phyloP scores from a whole-genome alignment of 2,797 vertebrate species.

The Neostethus bicornis region DNA sequence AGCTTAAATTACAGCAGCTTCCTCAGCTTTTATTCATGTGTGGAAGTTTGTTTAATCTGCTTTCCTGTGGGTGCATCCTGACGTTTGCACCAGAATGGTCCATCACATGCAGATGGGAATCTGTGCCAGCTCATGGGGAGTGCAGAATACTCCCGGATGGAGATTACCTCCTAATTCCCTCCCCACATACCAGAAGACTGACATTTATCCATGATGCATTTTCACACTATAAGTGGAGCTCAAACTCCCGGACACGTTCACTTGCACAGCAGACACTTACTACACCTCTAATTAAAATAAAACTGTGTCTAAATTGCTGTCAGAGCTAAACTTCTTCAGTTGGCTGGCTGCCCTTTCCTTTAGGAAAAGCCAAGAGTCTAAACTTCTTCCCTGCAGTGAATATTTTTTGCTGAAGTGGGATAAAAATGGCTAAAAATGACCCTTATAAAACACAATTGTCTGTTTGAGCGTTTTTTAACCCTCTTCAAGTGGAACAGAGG shows the following conservation, averaged over 20 bases:
- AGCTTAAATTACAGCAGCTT: slow-evolving; percentile 47
- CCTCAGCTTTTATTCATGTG: slow-evolving; percentile 48
- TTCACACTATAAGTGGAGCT: slow-evolving; percentile 52
- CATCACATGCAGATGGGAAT: slow-evolving; percentile 37
- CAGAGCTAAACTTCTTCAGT: slow-evolving; percentile 42
- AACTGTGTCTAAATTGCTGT: slow-evolving; percentile 27
- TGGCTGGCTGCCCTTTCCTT: slow-evolving; percentile 39
- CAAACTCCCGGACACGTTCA: slow-evolving; percentile 24
- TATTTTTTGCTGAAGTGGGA: slow-evolving; percentile 14
- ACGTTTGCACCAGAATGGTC: slow-evolving; percentile 32
- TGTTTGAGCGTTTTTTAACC: not conserved
- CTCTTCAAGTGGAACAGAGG: not conserved
- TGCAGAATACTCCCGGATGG: slow-evolving; percentile 34
- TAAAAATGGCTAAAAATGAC: slow-evolving; percentile 12
- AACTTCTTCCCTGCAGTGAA: slow-evolving; percentile 24
- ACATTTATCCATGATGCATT: slow-evolving; percentile 63
- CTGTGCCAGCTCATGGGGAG: slow-evolving; percentile 18
- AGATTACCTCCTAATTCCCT: slow-evolving; percentile 65
- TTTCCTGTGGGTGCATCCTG: slow-evolving; percentile 30
- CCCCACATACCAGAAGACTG: slow-evolving; percentile 38
- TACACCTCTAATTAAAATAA: slow-evolving; percentile 59
- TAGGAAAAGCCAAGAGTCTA: slow-evolving; percentile 31
- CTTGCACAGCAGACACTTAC: slow-evolving; percentile 41
- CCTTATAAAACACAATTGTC: not conserved
- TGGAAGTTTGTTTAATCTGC: slow-evolving; percentile 50